Conservation (phyloP, 2,797 vertebrate species). For the Sparus aurata region DNA sequence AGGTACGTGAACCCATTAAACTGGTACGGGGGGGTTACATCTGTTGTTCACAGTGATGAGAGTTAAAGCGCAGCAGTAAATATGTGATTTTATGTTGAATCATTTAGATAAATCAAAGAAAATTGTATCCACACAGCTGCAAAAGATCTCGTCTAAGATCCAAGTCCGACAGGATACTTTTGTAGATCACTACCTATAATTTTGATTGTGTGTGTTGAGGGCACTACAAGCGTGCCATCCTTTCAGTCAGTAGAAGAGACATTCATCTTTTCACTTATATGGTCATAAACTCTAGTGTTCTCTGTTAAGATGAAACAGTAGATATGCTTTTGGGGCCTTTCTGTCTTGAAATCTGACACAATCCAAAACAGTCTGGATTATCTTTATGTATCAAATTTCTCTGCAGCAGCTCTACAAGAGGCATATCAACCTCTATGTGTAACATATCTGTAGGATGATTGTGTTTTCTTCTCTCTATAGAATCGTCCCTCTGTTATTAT, state of each 20-base stretch:
- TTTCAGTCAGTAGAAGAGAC: not conserved
- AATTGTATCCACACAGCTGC: not conserved
- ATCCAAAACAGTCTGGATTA: no score
- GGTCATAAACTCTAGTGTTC: not conserved
- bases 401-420: not conserved
- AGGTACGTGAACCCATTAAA: constrained; percentile 83
- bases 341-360: no score
- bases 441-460: not conserved
- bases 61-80: not conserved
- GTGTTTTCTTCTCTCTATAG: constrained; percentile 71
- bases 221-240: not conserved
- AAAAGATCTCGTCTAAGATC: rapidly evolving
- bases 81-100: not conserved
- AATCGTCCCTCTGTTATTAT: constrained; percentile 98
- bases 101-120: not conserved
- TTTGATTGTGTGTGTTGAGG: not conserved
- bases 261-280: not conserved
- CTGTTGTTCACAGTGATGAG: not conserved
- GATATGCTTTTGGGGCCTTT: not conserved
- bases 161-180: not conserved
- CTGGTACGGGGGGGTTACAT: no score
- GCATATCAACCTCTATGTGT: not conserved
- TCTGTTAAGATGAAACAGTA: not conserved
- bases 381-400: not conserved
- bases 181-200: not conserved